phyloP scores from a whole-genome alignment of 2,888 invertebrate genomes.

The Oxycera nigricornis region DNA sequence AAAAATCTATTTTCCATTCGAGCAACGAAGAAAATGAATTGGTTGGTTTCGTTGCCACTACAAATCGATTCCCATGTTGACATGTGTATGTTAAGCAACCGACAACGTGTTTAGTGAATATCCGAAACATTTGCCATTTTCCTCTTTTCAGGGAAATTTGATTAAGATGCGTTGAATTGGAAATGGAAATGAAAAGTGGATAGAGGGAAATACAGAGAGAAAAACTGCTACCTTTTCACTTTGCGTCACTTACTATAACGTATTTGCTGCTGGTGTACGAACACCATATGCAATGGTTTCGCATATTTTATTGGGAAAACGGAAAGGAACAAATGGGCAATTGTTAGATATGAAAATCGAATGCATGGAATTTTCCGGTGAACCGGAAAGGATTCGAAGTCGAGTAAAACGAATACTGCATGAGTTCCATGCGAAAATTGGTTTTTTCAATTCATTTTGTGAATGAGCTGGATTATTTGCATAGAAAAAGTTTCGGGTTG shows the following conservation, averaged over 20 bases:
- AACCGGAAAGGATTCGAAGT: too few relatives aligned
- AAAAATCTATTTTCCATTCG: too few relatives aligned
- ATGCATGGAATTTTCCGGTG: not conserved
- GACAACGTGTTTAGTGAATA: not conserved
- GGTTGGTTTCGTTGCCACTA: not conserved
- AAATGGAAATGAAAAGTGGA: slow-evolving; percentile 33
- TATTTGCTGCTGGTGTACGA: not conserved
- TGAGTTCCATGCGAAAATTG: too few relatives aligned
- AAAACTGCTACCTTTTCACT: slow-evolving; percentile 11
- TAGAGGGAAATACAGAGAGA: slow-evolving; percentile 4
- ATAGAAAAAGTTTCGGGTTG: too few relatives aligned
- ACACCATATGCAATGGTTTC: not conserved
- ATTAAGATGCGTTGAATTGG: slow-evolving; percentile 28
- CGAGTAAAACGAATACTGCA: too few relatives aligned
- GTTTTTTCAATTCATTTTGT: too few relatives aligned
- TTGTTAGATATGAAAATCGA: not conserved
- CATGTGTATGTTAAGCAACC: not conserved
- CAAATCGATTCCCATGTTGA: not conserved
- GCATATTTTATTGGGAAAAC: not conserved
- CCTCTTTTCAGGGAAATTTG: not conserved
- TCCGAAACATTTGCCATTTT: not conserved
- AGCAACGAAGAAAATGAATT: too few relatives aligned
- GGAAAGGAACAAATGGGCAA: not conserved
- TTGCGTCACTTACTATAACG: not conserved
- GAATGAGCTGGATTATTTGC: too few relatives aligned